Evolutionary conservation across 2,888 invertebrate genomes (phyloP), one percentile per base, ranked within the genome.

Genomic region (Cyclophora albipunctata): DNA sequence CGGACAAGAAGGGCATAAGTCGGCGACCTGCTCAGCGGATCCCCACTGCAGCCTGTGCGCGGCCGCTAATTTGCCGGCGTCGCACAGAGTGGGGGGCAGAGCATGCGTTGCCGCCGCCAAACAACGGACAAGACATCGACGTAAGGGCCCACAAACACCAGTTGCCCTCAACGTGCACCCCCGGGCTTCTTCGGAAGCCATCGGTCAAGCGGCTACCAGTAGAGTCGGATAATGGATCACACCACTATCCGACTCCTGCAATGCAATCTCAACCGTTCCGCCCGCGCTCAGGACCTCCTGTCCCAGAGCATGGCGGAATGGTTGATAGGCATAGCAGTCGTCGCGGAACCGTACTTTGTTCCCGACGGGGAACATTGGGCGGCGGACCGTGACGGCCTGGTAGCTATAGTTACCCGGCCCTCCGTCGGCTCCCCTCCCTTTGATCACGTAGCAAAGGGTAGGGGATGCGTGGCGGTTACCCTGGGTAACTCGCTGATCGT

Each of bases 251-350:
- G 20, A 20, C 20, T 20, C 20, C 20, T 55, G 3, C 54, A 55
- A 47, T 46, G 46, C 34, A 55, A 55, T 7, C 34, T 55, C 34
- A 52, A 50, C 37, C 48, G 50, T 46, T 49, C 45, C 37, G 53
- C 50, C 7, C 34, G 34, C 4, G 54, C 54, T 7, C 54, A 52
- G 34, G 50, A 54, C 7, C 40, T 54, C 0, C n/a, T 54, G 34
- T 2, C 44, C 3, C 52, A 52, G 45, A 40, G 43, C 40, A 42
- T 52, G 50, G 54, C 50, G 35, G 40, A 55, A 50, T 47, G 48
- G 48, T 45, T 7, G 7, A 42, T 7, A 1, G 3, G 3, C 4
- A 7, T 42, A 7, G 42, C 42, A 4, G 7, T 42, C 3, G 42
- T 42, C 6, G 7, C n/a, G 6, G 42, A 42, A 7, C 42, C 42